These are phyloP conservation scores for Cardiocondyla obscurior DNA, from an alignment of 1,140 invertebrate species.

Conservation along the genomic window DNA sequence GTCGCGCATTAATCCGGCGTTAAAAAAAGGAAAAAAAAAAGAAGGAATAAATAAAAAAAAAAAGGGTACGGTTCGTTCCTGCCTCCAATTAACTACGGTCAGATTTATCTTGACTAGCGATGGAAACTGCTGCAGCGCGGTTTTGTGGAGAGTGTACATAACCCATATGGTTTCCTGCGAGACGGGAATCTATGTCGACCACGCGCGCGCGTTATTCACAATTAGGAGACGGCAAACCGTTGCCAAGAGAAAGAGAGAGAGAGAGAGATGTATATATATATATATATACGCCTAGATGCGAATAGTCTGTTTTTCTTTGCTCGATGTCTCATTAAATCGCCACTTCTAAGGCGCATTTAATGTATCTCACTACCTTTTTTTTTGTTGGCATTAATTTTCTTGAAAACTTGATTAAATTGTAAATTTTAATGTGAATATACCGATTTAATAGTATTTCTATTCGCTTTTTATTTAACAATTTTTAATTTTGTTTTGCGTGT, in stretches of 20 bases:
- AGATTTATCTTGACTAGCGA: slow-evolving; percentile 68
- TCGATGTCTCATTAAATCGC: neutral
- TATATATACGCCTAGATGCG: slow-evolving; percentile 52
- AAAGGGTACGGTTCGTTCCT: slow-evolving; percentile 40
- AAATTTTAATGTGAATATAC: slow-evolving; percentile 19
- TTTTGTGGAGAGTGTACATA: slow-evolving; percentile 49
- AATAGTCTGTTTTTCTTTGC: slow-evolving; percentile 79
- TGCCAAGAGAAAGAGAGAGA: too few relatives aligned
- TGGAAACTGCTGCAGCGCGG: slow-evolving; percentile 36
- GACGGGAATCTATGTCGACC: slow-evolving; percentile 51
- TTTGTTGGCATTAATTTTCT: neutral
- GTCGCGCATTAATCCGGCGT: slow-evolving; percentile 42
- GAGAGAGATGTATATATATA: too few relatives aligned
- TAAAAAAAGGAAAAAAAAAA: slow-evolving; percentile 35
- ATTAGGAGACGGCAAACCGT: slow-evolving; percentile 36
- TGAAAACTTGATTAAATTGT: slow-evolving; percentile 10
- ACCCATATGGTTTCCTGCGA: slow-evolving; percentile 39
- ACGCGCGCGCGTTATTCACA: slow-evolving; percentile 57
- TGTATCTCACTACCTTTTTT: neutral
- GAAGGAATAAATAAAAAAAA: too few relatives aligned
- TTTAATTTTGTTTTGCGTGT: neutral
- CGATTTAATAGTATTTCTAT: neutral
- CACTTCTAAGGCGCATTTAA: neutral
- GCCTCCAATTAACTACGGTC: slow-evolving; percentile 63
- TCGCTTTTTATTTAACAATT: neutral